Evolutionary conservation across 2,113 vertebrate genomes (phyloP).

Genomic region (Puntigrus tetrazona): DNA sequence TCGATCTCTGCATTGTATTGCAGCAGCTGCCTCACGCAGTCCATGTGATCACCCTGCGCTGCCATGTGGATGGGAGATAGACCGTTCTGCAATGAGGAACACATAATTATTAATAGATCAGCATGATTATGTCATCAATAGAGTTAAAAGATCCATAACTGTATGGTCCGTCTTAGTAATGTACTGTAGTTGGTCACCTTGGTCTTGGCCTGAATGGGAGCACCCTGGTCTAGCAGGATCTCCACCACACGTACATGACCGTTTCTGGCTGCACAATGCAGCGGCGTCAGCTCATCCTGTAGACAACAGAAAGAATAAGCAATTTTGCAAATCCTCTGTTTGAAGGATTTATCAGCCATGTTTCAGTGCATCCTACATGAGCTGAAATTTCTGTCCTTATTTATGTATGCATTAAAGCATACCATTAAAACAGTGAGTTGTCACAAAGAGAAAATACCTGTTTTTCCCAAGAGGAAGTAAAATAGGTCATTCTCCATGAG

Average conservation of each 20-base stretch:
- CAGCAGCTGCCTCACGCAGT: conserved; percentile 91
- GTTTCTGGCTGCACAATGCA: conserved; percentile 96
- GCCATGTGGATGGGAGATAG: conserved; percentile 98
- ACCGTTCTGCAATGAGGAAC: conserved; percentile 81
- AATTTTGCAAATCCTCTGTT: conserved; percentile 2
- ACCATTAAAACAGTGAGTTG: conserved; percentile 12
- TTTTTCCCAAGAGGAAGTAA: conserved; percentile 47
- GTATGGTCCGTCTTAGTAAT: not conserved
- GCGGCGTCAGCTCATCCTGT: conserved; percentile 96
- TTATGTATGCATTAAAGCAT: conserved; percentile 14
- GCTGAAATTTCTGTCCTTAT: not conserved
- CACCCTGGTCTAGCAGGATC: conserved; percentile 93
- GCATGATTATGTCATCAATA: not conserved
- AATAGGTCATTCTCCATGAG: conserved; percentile 51
- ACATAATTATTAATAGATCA: not conserved
- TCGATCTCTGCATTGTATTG: conserved; percentile 93
- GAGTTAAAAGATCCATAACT: not conserved
- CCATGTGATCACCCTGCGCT: conserved; percentile 95
- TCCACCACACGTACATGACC: conserved; percentile 93
- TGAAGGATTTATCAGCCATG: not conserved
- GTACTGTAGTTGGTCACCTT: conserved; percentile 82
- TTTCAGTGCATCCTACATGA: not conserved
- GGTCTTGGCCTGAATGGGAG: conserved; percentile 97
- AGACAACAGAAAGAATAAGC: not conserved
- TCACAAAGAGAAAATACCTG: conserved; percentile 44